Evolutionary conservation across 2,888 invertebrate genomes (phyloP), one percentile per base, ranked within the genome.

Genomic region (Biston stratarius): DNA sequence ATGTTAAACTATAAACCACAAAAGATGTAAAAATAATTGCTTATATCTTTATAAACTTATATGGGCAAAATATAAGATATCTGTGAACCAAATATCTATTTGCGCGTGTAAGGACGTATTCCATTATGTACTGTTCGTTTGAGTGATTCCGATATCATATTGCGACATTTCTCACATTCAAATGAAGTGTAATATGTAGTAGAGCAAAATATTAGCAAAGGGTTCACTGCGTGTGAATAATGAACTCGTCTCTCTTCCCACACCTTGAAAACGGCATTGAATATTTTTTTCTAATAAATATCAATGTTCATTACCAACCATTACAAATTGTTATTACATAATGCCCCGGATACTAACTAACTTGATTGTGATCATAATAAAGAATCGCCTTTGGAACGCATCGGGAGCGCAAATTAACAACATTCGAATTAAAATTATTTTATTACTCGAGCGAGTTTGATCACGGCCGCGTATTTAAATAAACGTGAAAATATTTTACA

Each of bases 211-310:
- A 5, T 14, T 52, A 38, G 10, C 15, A 38, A 38, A 36, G 36
- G n/a, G 11, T 51, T 11, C 12, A 11, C 2, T 9, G 24, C 8
- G 9, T 33, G 7, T 15, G 38, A 38, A 14, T 38, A 24, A n/a
- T 3, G n/a, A 24, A 40, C 34, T 45, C 14, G 34, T 14, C 45
- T 14, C 36, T 11, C 48, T 61, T 58, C 61, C 61, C 52, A 56
- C 52, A 42, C 66, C 66, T 67, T 67, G 61, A 58, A 48, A 45
- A 57, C 47, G 58, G 34, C 66, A 58, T 61, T 61, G 66, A 38
- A 48, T 9, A 12, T 38, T n/a, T 48, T 10, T 51, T 58, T 45
- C 8, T 12, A 40, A 53, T 53, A 52, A 60, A 64, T 47, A 48
- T 40, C 15, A 52, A 64, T 53, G 53, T 59, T 55, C 24, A 49